These are phyloP conservation scores for Pongo pygmaeus DNA, from an alignment of 2,113 vertebrate species.

Conservation along the genomic window DNA sequence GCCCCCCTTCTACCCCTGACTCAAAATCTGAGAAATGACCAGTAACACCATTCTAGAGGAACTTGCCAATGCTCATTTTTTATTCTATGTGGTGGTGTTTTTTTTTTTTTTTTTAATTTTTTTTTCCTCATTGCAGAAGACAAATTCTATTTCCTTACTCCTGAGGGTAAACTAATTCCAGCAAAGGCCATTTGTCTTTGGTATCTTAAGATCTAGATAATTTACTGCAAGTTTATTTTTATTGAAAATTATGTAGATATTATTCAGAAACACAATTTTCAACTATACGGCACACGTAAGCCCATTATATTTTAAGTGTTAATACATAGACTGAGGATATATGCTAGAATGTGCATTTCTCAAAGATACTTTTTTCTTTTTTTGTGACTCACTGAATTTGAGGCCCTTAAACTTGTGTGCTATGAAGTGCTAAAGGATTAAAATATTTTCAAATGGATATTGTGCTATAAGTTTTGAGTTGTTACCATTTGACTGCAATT, in stretches of 20 bases:
- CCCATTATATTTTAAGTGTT: constrained; percentile 46
- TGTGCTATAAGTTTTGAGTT: constrained; percentile 39
- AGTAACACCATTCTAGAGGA: neutral
- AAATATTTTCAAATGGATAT: constrained; percentile 33
- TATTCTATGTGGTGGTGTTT: neutral
- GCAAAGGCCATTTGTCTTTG: constrained; percentile 55
- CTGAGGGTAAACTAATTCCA: constrained; percentile 69
- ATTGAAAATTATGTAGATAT: constrained; percentile 68
- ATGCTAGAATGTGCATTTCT: neutral
- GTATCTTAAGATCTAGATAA: constrained; percentile 64
- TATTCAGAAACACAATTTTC: constrained; percentile 68
- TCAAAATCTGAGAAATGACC: neutral
- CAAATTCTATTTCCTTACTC: constrained; percentile 65
- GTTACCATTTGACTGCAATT: constrained; percentile 34
- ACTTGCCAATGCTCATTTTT: neutral
- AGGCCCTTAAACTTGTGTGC: neutral
- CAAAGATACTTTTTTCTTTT: neutral
- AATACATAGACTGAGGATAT: constrained; percentile 20
- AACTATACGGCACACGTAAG: constrained; percentile 23
- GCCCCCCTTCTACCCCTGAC: accelerated
- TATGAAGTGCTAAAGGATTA: constrained; percentile 19
- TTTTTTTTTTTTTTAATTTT: neutral
- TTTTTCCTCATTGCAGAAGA: constrained; percentile 41
- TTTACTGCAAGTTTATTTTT: constrained; percentile 62
- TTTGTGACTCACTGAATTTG: constrained; percentile 24